Conservation (phyloP, 1,140 invertebrate genomes). For the Solenopsis fugax region DNA sequence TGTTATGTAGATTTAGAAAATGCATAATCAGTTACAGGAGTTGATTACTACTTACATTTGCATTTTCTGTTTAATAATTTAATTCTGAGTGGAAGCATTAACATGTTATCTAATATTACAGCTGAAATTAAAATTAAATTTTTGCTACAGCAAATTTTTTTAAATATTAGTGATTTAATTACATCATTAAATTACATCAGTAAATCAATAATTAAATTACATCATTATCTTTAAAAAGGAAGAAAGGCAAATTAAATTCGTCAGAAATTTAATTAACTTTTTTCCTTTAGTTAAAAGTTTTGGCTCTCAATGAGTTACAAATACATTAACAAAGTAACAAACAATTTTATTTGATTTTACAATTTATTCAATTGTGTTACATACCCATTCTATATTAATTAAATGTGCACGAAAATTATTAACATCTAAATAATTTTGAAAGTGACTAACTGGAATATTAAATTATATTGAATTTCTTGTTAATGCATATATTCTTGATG, state of each 20-base stretch:
- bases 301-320: conserved; percentile 9
- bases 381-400: conserved; percentile 4
- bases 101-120: not conserved
- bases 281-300: not conserved
- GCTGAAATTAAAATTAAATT: conserved; percentile 35
- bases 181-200: not conserved
- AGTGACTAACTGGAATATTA: not conserved
- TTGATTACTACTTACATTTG: conserved; percentile 4
- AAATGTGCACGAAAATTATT: not conserved
- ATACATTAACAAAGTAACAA: not conserved
- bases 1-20: conserved; percentile 19
- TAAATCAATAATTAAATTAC: not conserved
- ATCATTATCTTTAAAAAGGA: not conserved
- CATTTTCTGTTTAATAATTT: conserved; percentile 1
- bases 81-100: not conserved
- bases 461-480: not conserved
- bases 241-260: not conserved
- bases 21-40: not conserved
- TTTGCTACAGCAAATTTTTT: conserved; percentile 4
- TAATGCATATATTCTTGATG: not conserved
- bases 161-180: not conserved
- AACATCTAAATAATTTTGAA: not conserved
- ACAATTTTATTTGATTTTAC: conserved; percentile 40
- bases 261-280: not conserved
- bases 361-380: not conserved